phyloP scores from a whole-genome alignment of 2,888 invertebrate species.

The Chironomus riparius region DNA sequence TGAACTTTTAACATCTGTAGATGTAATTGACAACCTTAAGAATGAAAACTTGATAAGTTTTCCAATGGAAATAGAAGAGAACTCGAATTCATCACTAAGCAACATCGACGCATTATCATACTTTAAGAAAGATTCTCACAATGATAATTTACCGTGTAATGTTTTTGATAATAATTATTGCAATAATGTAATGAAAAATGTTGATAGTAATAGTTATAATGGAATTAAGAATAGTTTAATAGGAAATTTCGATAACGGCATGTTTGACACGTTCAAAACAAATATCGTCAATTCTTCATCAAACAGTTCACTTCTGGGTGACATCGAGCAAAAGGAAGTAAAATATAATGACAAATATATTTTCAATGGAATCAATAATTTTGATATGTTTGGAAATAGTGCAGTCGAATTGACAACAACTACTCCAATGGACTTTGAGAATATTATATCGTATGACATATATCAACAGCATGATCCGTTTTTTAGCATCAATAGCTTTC shows the following conservation, averaged over 20 bases:
- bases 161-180: neutral
- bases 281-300: neutral
- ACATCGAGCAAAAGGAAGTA: neutral
- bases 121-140: neutral
- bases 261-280: slow-evolving; percentile 11
- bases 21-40: neutral
- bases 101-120: neutral
- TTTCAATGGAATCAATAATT: slow-evolving; percentile 1
- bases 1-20: neutral
- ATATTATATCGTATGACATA: slow-evolving; percentile 19
- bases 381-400: slow-evolving; percentile 6
- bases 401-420: neutral
- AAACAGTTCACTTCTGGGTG: neutral
- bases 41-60: neutral
- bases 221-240: slow-evolving; percentile 16
- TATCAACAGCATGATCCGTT: slow-evolving; percentile 3
- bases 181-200: neutral
- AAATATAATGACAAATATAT: neutral
- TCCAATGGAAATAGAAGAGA: slow-evolving; percentile 23
- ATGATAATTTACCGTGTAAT: neutral
- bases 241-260: slow-evolving; percentile 13
- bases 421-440: slow-evolving; percentile 22
- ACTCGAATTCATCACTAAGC: neutral
- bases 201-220: neutral
- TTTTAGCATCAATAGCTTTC: neutral